Conservation (phyloP, 2,888 invertebrate species). For the Lycaena phlaeas region DNA sequence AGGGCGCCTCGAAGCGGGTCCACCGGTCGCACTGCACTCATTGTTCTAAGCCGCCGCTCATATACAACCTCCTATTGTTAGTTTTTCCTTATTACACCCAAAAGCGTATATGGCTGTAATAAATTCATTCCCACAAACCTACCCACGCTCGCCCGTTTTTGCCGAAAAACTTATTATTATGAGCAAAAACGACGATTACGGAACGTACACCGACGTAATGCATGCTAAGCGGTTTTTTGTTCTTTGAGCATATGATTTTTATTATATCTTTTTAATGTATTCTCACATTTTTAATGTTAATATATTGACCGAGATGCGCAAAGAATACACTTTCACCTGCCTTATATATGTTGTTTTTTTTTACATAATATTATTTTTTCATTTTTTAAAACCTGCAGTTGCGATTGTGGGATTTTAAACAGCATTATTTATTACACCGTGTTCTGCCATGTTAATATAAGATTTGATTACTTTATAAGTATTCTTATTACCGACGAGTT, state of each 20-base stretch:
- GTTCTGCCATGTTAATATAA: too few species aligned
- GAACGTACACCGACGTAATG: constrained; percentile 12
- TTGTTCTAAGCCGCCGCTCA: constrained; percentile 19
- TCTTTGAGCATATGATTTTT: constrained; percentile 7
- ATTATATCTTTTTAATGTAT: constrained; percentile 6
- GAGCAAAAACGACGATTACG: constrained; percentile 17
- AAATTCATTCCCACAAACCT: constrained; percentile 20
- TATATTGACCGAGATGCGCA: neutral
- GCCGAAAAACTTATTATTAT: constrained; percentile 21
- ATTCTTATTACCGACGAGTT: too few species aligned
- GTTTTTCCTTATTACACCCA: constrained; percentile 22
- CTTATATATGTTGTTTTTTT: too few species aligned
- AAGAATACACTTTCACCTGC: neutral
- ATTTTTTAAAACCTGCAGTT: too few species aligned
- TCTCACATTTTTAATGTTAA: constrained; percentile 2
- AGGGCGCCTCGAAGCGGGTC: neutral
- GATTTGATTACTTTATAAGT: too few species aligned
- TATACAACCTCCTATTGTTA: constrained; percentile 21
- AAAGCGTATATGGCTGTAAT: constrained; percentile 20
- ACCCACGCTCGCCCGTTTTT: constrained; percentile 16
- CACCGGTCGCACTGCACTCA: constrained; percentile 14
- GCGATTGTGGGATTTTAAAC: too few species aligned
- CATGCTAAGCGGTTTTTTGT: constrained; percentile 13
- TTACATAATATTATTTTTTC: too few species aligned
- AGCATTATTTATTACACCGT: too few species aligned